Conservation (phyloP, 2,797 vertebrate genomes). For the Darevskia mixta region DNA sequence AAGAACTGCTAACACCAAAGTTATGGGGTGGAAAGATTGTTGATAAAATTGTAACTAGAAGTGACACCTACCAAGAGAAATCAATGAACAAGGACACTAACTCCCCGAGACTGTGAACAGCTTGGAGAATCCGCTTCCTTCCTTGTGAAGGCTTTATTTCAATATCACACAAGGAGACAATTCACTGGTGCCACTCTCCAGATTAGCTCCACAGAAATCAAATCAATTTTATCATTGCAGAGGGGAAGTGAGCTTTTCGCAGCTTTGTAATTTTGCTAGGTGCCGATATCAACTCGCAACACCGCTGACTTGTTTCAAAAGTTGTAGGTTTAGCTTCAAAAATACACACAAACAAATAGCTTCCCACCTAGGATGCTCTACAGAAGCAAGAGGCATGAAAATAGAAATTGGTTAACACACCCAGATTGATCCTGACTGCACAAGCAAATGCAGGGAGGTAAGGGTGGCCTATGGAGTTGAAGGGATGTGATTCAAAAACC, state of each 20-base stretch:
- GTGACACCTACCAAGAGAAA: constrained; percentile 8
- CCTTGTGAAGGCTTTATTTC: constrained; percentile 37
- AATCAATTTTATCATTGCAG: constrained; percentile 26
- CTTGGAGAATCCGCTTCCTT: constrained; percentile 23
- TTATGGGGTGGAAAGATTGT: constrained; percentile 26
- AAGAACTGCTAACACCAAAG: constrained; percentile 37
- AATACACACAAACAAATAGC: constrained; percentile 15
- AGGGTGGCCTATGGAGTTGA: no score
- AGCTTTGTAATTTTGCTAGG: neutral
- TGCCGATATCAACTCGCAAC: neutral
- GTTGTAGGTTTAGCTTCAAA: constrained; percentile 6
- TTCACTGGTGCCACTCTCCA: constrained; percentile 30
- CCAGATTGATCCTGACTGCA: neutral
- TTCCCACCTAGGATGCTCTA: neutral
- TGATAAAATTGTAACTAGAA: constrained; percentile 31
- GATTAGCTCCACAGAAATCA: constrained; percentile 18
- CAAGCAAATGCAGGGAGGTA: neutral
- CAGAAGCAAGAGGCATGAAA: constrained; percentile 2
- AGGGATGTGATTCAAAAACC: no score
- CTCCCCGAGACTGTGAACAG: constrained; percentile 12
- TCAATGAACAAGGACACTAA: constrained; percentile 18
- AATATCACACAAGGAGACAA: neutral
- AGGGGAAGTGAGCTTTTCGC: constrained; percentile 17
- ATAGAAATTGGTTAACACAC: constrained; percentile 10
- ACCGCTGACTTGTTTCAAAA: constrained; percentile 26